Conservation (phyloP, 2,797 vertebrate species). For the Lacerta bilineata region DNA sequence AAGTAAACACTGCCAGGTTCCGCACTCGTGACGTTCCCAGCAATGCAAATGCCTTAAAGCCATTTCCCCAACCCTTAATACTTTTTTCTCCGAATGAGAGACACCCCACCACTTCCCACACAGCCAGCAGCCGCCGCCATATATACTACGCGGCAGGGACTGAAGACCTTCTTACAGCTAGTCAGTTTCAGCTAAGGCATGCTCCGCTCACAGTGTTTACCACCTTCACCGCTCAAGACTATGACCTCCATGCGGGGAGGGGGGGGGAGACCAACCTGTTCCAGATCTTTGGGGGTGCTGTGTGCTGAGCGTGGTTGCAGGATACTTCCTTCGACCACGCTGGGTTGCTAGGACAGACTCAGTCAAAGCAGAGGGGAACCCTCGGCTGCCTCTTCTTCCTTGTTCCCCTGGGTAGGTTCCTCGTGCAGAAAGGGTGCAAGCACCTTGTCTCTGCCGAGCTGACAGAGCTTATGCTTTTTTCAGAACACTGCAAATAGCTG, state of each 20-base stretch:
- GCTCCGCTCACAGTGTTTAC: too few species aligned
- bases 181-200: too few species aligned
- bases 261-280: background rate
- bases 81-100: background rate
- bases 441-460: background rate
- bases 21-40: background rate
- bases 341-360: too few species aligned
- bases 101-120: background rate
- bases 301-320: background rate
- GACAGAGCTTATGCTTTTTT: background rate
- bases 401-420: too few species aligned
- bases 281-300: too few species aligned
- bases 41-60: background rate
- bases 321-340: background rate
- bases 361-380: background rate
- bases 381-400: too few species aligned
- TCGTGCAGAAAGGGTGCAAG: background rate
- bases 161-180: too few species aligned
- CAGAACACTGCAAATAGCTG: background rate
- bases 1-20: background rate
- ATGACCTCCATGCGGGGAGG: background rate
- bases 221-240: too few species aligned
- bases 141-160: too few species aligned
- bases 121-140: background rate
- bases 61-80: background rate